These are phyloP conservation scores for Limnodromus scolopaceus DNA, from an alignment of 2,797 vertebrate genomes.

Conservation along the genomic window DNA sequence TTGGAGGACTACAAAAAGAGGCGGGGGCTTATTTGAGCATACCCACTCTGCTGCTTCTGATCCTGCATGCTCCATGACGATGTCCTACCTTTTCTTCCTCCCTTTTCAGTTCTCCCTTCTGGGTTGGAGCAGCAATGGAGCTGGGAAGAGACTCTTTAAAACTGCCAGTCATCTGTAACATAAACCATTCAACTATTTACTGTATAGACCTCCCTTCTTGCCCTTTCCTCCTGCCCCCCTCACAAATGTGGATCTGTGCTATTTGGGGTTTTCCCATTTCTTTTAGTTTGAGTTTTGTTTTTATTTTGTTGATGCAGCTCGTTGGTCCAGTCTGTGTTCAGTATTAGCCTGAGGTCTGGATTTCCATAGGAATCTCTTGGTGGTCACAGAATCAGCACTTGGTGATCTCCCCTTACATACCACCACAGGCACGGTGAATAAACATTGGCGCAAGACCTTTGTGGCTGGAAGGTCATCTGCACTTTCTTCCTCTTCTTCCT, in stretches of 20 bases:
- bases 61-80: constrained; percentile 85
- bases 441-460: constrained; percentile 70
- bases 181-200: constrained; percentile 80
- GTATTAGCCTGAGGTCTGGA: constrained; percentile 80
- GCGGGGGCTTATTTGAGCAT: constrained; percentile 93
- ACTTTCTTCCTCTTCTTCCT: constrained; percentile 69
- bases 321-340: constrained; percentile 79
- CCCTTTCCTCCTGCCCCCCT: constrained; percentile 68
- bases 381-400: constrained; percentile 65
- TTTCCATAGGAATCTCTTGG: constrained; percentile 71
- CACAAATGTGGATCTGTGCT: constrained; percentile 77
- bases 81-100: constrained; percentile 65
- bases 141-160: constrained; percentile 81
- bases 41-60: constrained; percentile 75
- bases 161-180: constrained; percentile 83
- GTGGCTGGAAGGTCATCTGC: constrained; percentile 73
- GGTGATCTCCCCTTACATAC: constrained; percentile 48
- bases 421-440: constrained; percentile 65
- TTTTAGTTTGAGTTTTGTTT: constrained; percentile 73
- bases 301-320: constrained; percentile 74
- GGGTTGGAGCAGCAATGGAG: constrained; percentile 81
- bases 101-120: constrained; percentile 76
- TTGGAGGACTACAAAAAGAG: constrained; percentile 99
- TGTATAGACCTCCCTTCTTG: constrained; percentile 80
- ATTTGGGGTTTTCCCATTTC: constrained; percentile 72